Percentiles rank a stretch among this genome's conserved stretches.
Evolutionary conservation across 2,797 vertebrate genomes (phyloP).

Genomic region (Falco concolor): DNA sequence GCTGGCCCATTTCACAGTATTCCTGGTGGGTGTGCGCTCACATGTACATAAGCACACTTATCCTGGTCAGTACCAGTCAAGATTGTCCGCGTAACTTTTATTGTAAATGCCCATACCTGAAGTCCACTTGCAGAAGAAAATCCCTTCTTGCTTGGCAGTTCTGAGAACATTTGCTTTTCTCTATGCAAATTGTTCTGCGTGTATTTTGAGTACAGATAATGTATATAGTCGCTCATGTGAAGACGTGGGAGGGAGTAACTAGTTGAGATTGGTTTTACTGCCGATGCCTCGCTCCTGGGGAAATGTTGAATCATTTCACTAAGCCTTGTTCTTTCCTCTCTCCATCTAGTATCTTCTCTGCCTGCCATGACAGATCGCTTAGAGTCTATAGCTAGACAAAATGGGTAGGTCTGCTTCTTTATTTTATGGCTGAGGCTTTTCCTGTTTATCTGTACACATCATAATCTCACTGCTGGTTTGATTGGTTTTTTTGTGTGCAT

Average conservation of each 20-base stretch:
- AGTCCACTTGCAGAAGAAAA: neutral
- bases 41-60: accelerated
- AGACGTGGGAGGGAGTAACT: neutral
- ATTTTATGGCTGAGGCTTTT: accelerated
- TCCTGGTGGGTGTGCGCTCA: neutral
- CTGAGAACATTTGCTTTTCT: neutral
- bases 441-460: neutral
- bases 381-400: constrained; percentile 95
- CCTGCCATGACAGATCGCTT: constrained; percentile 96
- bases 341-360: constrained; percentile 86
- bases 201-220: neutral
- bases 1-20: accelerated
- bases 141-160: neutral
- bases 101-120: neutral
- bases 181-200: too few relatives aligned
- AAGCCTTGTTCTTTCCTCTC: neutral
- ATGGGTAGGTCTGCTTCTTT: constrained; percentile 79
- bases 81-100: neutral
- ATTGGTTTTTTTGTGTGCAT: constrained; percentile 20
- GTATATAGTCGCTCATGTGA: accelerated
- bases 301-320: neutral
- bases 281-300: neutral
- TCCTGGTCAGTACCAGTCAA: neutral
- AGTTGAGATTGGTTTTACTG: neutral
- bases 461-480: neutral